A percentile compares a stretch with the other conserved stretches of the same genome.
Evolutionary conservation across 2,888 invertebrate species (phyloP).

Genomic region (Sinhomidia bicolor): DNA sequence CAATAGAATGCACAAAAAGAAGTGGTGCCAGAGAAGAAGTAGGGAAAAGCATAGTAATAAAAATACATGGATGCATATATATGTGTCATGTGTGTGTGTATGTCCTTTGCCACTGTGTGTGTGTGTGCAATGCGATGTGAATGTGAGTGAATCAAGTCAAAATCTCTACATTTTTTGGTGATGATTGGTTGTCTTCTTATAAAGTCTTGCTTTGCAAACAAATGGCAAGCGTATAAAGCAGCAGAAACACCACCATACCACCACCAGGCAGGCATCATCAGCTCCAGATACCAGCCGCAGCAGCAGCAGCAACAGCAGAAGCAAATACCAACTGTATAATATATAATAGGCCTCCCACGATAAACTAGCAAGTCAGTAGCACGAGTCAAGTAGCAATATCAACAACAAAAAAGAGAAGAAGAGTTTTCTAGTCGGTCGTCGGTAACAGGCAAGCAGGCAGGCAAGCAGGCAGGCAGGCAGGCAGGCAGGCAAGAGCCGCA

Average conservation of each 20-base stretch:
- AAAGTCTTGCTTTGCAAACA: background rate
- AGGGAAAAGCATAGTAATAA: background rate
- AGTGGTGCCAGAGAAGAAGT: background rate
- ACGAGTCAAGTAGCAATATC: slow-evolving; percentile 54
- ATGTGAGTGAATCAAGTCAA: slow-evolving; percentile 40
- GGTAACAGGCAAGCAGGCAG: background rate
- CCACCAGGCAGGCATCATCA: too few relatives aligned
- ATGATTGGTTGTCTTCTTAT: background rate
- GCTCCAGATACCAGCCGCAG: too few relatives aligned
- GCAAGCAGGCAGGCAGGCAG: too few relatives aligned
- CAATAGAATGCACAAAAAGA: slow-evolving; percentile 1
- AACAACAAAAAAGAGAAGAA: slow-evolving; percentile 20
- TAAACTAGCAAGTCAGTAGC: slow-evolving; percentile 45
- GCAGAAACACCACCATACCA: too few relatives aligned
- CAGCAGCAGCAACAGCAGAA: background rate
- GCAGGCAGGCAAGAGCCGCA: background rate
- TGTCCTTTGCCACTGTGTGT: too few relatives aligned
- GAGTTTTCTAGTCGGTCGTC: background rate
- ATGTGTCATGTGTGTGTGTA: background rate
- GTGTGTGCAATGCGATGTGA: too few relatives aligned
- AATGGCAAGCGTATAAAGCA: background rate
- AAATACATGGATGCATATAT: too few relatives aligned
- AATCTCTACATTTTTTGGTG: slow-evolving; percentile 12
- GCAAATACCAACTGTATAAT: background rate
- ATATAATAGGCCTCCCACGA: background rate